These are phyloP conservation scores for Drosophila mayri DNA, from an alignment of 1,140 invertebrate genomes.

Conservation along the genomic window DNA sequence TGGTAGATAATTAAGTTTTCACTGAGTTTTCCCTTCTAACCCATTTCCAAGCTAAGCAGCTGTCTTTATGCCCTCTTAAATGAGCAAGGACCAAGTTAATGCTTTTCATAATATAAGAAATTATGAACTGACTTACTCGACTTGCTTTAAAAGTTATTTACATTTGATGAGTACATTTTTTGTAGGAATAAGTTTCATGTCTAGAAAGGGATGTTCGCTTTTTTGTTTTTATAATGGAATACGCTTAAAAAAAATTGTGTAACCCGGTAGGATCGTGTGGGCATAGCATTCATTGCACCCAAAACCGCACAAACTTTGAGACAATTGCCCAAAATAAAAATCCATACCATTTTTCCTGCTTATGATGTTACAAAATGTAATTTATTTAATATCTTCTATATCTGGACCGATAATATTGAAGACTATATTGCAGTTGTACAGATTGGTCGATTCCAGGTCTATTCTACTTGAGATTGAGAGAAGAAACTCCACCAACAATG, in stretches of 20 bases:
- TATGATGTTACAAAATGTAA: neutral
- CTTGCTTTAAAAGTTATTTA: slow-evolving; percentile 7
- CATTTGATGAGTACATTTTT: neutral
- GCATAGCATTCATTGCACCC: neutral
- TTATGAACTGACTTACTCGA: slow-evolving; percentile 8
- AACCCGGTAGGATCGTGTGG: neutral
- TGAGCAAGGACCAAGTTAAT: slow-evolving; percentile 9
- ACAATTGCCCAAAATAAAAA: neutral
- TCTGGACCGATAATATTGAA: neutral
- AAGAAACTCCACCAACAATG: neutral
- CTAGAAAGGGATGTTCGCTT: neutral
- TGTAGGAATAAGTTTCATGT: neutral
- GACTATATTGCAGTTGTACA: neutral
- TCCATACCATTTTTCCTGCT: neutral
- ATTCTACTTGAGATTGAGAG: neutral
- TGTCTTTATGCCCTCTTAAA: slow-evolving; percentile 26
- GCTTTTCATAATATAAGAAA: slow-evolving; percentile 23
- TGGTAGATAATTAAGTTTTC: slow-evolving; percentile 69
- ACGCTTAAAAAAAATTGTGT: too few species aligned
- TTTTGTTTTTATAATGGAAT: too few species aligned
- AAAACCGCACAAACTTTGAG: neutral
- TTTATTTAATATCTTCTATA: neutral
- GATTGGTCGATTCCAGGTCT: neutral
- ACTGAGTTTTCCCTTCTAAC: slow-evolving; percentile 41
- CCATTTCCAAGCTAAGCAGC: slow-evolving; percentile 23